These are phyloP conservation scores for Tenebrosternarchus preto DNA, from an alignment of 2,113 vertebrate genomes.

Conservation along the genomic window DNA sequence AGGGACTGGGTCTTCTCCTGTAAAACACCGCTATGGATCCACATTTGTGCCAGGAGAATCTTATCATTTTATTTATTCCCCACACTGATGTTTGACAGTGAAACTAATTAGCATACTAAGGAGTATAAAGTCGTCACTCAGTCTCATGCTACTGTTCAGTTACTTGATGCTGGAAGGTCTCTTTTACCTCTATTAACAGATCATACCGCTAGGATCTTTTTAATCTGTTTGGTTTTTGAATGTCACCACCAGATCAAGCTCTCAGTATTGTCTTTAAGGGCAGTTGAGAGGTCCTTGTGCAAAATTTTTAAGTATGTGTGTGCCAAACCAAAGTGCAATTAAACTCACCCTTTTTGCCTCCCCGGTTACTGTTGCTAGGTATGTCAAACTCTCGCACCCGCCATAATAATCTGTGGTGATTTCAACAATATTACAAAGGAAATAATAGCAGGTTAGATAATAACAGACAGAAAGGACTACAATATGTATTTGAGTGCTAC, in stretches of 20 bases:
- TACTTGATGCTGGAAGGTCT: conserved; percentile 13
- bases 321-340: neutral
- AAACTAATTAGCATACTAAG: neutral
- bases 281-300: conserved; percentile 20
- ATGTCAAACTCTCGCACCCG: too few species aligned
- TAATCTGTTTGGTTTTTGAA: conserved; percentile 42
- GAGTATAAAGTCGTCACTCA: neutral
- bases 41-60: neutral
- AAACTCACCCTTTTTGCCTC: too few species aligned
- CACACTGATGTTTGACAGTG: neutral
- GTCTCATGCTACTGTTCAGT: neutral
- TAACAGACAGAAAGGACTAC: too few species aligned
- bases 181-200: conserved; percentile 66
- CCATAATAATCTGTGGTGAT: too few species aligned
- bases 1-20: neutral
- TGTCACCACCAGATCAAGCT: conserved; percentile 3
- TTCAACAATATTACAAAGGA: too few species aligned
- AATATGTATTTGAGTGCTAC: too few species aligned
- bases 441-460: too few species aligned
- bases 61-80: neutral
- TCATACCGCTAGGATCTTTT: conserved; percentile 58
- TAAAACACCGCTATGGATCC: neutral
- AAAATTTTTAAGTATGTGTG: too few species aligned
- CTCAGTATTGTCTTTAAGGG: conserved; percentile 7
- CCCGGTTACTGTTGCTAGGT: too few species aligned